These are phyloP conservation scores for Halocaridina rubra DNA, from an alignment of 2,888 invertebrate genomes.

Conservation along the genomic window DNA sequence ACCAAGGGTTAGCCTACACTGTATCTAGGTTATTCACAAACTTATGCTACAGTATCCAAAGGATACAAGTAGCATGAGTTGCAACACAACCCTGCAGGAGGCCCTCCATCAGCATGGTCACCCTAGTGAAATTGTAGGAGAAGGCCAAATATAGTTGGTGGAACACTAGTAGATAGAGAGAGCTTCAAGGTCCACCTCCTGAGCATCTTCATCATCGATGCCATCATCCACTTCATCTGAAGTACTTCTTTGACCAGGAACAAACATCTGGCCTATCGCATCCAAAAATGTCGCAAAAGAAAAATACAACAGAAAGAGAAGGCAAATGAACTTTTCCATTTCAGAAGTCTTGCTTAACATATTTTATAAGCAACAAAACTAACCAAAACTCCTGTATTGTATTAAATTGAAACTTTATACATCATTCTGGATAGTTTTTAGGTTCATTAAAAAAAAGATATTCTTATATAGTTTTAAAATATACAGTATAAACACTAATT, in stretches of 20 bases:
- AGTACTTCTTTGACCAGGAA: neutral
- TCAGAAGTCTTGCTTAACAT: too few relatives aligned
- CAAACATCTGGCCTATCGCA: neutral
- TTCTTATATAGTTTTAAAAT: too few relatives aligned
- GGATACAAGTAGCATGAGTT: neutral
- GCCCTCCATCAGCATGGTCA: constrained; percentile 10
- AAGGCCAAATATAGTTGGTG: neutral
- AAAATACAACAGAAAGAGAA: constrained; percentile 10
- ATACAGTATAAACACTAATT: too few relatives aligned
- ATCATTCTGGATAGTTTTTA: too few relatives aligned
- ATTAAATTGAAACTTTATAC: too few relatives aligned
- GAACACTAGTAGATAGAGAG: constrained; percentile 41
- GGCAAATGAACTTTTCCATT: neutral
- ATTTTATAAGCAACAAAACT: too few relatives aligned
- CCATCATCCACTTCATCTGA: constrained; percentile 34
- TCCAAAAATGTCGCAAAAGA: neutral
- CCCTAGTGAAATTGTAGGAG: neutral
- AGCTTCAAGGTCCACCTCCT: constrained; percentile 48
- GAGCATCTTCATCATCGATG: constrained; percentile 15
- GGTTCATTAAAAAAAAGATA: too few relatives aligned
- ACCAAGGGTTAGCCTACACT: constrained; percentile 19
- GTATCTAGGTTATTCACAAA: neutral
- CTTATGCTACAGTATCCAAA: neutral
- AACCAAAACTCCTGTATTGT: too few relatives aligned
- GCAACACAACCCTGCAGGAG: constrained; percentile 11